Evolutionary conservation across 1,140 invertebrate species (phyloP).

Genomic region (Microplitis demolitor): DNA sequence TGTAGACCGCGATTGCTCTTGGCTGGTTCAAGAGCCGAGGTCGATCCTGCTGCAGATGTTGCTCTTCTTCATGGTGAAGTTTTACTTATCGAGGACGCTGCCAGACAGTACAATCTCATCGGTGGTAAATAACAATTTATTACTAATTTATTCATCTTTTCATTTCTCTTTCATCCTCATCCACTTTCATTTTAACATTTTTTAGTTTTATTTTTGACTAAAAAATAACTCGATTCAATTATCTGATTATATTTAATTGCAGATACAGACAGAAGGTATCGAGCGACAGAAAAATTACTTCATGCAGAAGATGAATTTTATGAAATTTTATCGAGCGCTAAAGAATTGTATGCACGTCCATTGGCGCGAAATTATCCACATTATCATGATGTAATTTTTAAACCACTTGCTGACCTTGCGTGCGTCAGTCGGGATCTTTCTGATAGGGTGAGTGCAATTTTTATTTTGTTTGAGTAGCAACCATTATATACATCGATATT

Average conservation of each 20-base stretch:
- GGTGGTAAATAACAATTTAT: slow-evolving; percentile 51
- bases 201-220: too few species aligned
- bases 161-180: background rate
- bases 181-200: too few species aligned
- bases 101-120: slow-evolving; percentile 57
- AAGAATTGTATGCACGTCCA: slow-evolving; percentile 62
- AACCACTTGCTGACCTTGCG: slow-evolving; percentile 60
- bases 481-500: background rate
- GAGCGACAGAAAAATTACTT: slow-evolving; percentile 60
- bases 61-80: slow-evolving; percentile 66
- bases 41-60: slow-evolving; percentile 65
- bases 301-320: slow-evolving; percentile 61
- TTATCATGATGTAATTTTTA: slow-evolving; percentile 62
- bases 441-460: slow-evolving; percentile 52
- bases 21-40: slow-evolving; percentile 68
- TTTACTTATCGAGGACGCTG: slow-evolving; percentile 66
- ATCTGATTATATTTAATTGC: slow-evolving; percentile 32
- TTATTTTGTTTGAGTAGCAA: too few species aligned
- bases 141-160: slow-evolving; percentile 2
- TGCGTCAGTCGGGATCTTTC: slow-evolving; percentile 57
- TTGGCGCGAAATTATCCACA: slow-evolving; percentile 57
- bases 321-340: slow-evolving; percentile 57
- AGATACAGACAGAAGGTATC: slow-evolving; percentile 59
- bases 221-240: slow-evolving; percentile 14
- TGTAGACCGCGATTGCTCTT: slow-evolving; percentile 59